Conservation (phyloP, 2,797 vertebrate genomes). For the Salmo trutta region DNA sequence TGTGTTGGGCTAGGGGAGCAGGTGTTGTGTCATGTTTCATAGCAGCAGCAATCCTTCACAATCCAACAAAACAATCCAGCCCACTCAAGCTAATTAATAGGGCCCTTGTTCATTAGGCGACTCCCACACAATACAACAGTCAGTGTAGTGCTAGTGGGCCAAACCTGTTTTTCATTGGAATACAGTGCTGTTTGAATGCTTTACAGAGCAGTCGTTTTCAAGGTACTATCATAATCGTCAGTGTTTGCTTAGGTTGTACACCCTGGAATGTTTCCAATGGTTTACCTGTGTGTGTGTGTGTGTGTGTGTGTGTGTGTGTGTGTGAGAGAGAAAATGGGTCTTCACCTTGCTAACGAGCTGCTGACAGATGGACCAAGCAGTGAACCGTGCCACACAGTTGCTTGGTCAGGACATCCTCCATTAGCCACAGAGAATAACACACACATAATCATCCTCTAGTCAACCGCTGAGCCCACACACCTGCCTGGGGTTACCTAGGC, state of each 20-base stretch:
- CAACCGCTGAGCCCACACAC: neutral
- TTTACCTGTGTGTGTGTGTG: too few species aligned
- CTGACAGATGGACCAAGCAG: constrained; percentile 63
- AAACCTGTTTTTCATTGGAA: constrained; percentile 53
- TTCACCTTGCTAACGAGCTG: constrained; percentile 61
- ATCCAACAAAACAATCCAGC: constrained; percentile 47
- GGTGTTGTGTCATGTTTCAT: constrained; percentile 68
- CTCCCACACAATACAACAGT: neutral
- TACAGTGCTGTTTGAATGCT: constrained; percentile 8
- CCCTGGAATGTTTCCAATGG: neutral
- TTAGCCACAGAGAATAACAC: constrained; percentile 31
- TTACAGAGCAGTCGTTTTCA: neutral
- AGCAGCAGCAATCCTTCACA: constrained; percentile 42
- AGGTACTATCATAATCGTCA: constrained; percentile 28
- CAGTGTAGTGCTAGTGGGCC: neutral
- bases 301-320: neutral
- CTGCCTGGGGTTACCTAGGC: neutral
- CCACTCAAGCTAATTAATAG: constrained; percentile 54
- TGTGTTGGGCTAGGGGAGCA: constrained; percentile 59
- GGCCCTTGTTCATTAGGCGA: neutral
- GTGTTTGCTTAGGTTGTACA: neutral
- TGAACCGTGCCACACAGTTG: constrained; percentile 14
- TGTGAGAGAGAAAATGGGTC: constrained; percentile 36
- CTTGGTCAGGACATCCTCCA: constrained; percentile 47
- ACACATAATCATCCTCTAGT: neutral